Evolutionary conservation across 2,797 vertebrate species (phyloP), one percentile per base, ranked within the genome.

Genomic region (Columba guinea): DNA sequence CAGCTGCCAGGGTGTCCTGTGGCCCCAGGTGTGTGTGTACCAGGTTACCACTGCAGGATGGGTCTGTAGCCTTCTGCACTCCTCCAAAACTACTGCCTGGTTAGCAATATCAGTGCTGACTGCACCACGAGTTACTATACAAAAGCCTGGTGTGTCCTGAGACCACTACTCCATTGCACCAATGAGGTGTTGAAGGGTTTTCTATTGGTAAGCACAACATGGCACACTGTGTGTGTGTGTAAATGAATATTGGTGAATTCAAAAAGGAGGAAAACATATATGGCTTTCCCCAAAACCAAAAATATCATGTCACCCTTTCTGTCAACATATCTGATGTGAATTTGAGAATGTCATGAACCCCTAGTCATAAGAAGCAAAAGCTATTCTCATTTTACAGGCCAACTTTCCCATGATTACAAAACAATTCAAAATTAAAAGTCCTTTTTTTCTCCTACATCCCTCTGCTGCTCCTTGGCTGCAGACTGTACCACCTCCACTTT

Each of bases 91-190:
- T 14, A 21, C 13, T 4, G 2, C 13, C n/a, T 44, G 19, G 3
- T 70, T 51, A 4, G 2, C 7, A 39, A 26, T 59, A 70, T 70
- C 60, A 28, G 34, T 15, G 10, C 30, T 73, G 51, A 21, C 21
- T 53, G 19, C 4, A 26, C 7, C 34, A 37, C 17, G 51, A 35
- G 18, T 35, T 75, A 44, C 19, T 44, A 44, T 44, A 24, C 24
- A 62, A 41, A 88, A 79, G 7, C 32, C 27, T 60, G 26, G 5
- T 30, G 4, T 11, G 51, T 24, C 22, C 37, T 52, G 15, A 74
- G 44, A 63, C 24, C 8, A 18, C 7, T n/a, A 11, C 0, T 1
- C 20, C n/a, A 5, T 11, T 60, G n/a, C 51, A 49, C 13, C 24
- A 67, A 22, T 11, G 15, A 28, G 34, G 27, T 23, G 10, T 14